Evolutionary conservation across 2,888 invertebrate species (phyloP).

Genomic region (Ectemnius cavifrons): DNA sequence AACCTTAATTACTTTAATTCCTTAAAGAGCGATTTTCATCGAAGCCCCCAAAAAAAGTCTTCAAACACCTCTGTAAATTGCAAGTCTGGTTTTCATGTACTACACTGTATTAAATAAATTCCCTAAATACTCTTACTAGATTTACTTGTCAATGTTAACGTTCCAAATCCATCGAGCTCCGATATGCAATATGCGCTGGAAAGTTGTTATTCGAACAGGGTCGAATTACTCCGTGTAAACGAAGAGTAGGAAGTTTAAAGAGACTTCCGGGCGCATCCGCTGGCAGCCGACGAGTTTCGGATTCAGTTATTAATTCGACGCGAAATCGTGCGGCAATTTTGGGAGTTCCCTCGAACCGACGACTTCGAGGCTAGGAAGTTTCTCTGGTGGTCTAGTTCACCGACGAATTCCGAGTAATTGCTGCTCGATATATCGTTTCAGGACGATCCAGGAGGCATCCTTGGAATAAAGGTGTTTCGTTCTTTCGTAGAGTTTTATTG

Average conservation of each 20-base stretch:
- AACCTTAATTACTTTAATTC: no score
- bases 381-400: not conserved
- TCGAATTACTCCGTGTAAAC: no score
- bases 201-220: no score
- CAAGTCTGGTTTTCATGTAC: no score
- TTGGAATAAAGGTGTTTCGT: not conserved
- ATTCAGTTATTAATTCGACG: conserved; percentile 1
- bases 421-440: not conserved
- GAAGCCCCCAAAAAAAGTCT: no score
- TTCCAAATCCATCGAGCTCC: not conserved
- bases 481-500: not conserved
- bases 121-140: no score
- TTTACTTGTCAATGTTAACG: not conserved
- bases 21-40: no score
- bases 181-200: no score
- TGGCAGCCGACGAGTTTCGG: not conserved
- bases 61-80: no score
- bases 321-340: not conserved
- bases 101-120: no score
- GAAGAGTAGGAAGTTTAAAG: not conserved
- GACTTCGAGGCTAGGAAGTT: not conserved
- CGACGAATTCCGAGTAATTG: not conserved
- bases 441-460: not conserved
- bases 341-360: not conserved
- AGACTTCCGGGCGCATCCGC: not conserved